Evolutionary conservation across 1,140 invertebrate genomes (phyloP).

Genomic region (Drosophila sproati): DNA sequence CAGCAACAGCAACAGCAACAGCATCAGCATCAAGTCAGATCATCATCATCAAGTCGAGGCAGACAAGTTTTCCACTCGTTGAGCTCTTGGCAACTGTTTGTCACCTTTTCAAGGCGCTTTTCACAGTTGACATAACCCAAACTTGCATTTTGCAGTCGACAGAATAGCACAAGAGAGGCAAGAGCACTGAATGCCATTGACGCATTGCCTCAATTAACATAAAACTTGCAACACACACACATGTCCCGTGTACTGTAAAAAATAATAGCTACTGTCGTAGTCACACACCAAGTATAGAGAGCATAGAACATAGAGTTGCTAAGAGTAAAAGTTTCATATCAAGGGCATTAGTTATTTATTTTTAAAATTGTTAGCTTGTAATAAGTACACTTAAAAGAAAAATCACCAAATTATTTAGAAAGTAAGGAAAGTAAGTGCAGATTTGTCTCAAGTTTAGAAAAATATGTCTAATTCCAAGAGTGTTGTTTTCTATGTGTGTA

Average conservation of each 20-base stretch:
- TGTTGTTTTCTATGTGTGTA: too few relatives aligned
- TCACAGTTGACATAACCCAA: conserved; percentile 72
- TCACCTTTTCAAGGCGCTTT: conserved; percentile 61
- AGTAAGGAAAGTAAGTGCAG: too few relatives aligned
- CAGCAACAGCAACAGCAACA: background rate
- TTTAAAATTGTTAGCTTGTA: too few relatives aligned
- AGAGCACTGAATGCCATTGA: conserved; percentile 64
- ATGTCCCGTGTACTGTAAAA: too few relatives aligned
- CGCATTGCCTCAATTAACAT: conserved; percentile 79
- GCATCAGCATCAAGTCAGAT: background rate
- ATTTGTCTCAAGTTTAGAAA: too few relatives aligned
- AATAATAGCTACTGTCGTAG: too few relatives aligned
- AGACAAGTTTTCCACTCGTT: background rate
- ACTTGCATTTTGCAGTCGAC: conserved; percentile 27
- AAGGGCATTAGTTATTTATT: too few relatives aligned
- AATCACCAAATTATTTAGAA: too few relatives aligned
- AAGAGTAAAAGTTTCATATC: too few relatives aligned
- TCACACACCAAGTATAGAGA: too few relatives aligned
- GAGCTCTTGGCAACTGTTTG: conserved; percentile 21
- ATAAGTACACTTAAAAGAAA: too few relatives aligned
- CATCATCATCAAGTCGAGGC: background rate
- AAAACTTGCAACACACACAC: conserved; percentile 40
- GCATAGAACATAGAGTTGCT: background rate
- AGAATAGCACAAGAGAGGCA: conserved; percentile 2
- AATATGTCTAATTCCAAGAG: too few relatives aligned